phyloP scores from a whole-genome alignment of 2,797 vertebrate species.

The Rhincodon typus region DNA sequence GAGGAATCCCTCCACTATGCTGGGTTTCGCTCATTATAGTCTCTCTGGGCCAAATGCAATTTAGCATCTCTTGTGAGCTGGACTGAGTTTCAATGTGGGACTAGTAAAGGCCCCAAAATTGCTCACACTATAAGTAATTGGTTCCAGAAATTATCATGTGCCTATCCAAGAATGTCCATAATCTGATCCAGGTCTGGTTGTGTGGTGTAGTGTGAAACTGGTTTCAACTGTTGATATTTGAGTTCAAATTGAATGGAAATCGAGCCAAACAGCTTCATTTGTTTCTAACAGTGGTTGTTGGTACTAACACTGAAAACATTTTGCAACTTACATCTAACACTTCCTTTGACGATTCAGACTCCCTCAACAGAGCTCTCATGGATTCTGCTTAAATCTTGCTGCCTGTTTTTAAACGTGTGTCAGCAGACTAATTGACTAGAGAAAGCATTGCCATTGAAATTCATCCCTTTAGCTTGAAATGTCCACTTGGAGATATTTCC shows the following conservation, averaged over 20 bases:
- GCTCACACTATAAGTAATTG: background rate
- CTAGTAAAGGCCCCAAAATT: background rate
- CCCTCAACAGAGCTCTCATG: background rate
- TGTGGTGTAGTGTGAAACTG: background rate
- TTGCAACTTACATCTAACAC: background rate
- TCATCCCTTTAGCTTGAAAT: background rate
- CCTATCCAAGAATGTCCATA: background rate
- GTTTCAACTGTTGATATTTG: background rate
- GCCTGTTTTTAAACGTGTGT: background rate
- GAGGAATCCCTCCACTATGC: background rate
- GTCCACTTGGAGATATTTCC: background rate
- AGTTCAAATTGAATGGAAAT: background rate
- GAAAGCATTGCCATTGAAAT: background rate
- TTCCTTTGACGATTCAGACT: background rate
- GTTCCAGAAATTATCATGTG: background rate
- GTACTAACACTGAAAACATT: background rate
- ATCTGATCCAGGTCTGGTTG: background rate
- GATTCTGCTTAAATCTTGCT: background rate
- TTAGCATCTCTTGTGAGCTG: background rate
- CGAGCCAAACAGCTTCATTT: background rate
- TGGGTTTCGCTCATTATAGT: background rate
- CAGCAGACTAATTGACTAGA: background rate
- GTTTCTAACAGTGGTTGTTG: background rate
- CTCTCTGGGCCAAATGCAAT: background rate
- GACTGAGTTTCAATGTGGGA: background rate